phyloP scores from a whole-genome alignment of 2,797 vertebrate genomes.

The Pseudochirops corinnae region DNA sequence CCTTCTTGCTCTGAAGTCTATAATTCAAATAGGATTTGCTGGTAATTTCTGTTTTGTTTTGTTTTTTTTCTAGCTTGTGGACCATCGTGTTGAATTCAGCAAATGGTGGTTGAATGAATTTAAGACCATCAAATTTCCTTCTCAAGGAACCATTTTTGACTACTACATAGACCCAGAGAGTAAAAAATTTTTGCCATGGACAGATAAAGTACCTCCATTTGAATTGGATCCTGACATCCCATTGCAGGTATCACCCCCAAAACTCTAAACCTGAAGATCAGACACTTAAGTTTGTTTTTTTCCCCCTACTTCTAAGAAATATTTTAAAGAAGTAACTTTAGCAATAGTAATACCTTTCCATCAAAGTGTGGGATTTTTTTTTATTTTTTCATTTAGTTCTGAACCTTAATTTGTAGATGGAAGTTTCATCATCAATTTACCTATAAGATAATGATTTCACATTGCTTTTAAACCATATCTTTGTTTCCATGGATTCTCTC shows the following conservation, averaged over 20 bases:
- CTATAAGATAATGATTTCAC: background rate
- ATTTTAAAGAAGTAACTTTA: rapidly evolving
- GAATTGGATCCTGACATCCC: constrained; percentile 83
- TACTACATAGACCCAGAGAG: constrained; percentile 84
- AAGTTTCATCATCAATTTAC: background rate
- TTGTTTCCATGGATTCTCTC: background rate
- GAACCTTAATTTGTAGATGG: rapidly evolving
- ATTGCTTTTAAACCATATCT: rapidly evolving
- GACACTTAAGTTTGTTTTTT: rapidly evolving
- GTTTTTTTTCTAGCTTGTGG: constrained; percentile 80
- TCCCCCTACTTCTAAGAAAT: rapidly evolving
- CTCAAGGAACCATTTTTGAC: constrained; percentile 86
- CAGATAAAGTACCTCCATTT: constrained; percentile 84
- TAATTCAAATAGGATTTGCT: constrained; percentile 71
- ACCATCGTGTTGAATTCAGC: constrained; percentile 86
- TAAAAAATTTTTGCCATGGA: constrained; percentile 83
- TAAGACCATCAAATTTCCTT: constrained; percentile 86
- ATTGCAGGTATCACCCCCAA: constrained; percentile 81
- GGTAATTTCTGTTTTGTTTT: background rate
- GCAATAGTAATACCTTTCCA: background rate
- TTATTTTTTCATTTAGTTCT: rapidly evolving
- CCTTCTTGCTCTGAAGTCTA: constrained; percentile 43
- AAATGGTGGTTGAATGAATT: constrained; percentile 87
- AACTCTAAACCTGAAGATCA: rapidly evolving
- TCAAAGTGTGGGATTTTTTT: rapidly evolving